Evolutionary conservation across 2,797 vertebrate genomes (phyloP).

Genomic region (Falco novaeseelandiae): DNA sequence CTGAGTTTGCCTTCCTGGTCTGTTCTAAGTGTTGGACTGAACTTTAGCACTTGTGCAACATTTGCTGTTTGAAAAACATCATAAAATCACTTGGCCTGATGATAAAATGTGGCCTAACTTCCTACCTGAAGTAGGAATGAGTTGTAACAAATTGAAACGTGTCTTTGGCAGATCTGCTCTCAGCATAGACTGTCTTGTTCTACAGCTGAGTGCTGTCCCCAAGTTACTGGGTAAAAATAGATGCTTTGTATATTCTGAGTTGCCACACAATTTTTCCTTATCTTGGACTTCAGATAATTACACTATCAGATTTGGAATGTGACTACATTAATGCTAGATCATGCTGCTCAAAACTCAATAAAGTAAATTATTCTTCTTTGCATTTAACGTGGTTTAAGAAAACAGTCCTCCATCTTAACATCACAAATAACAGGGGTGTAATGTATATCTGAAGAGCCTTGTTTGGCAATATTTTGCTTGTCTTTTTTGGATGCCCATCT

Average conservation of each 20-base stretch:
- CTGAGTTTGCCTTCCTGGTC: background rate
- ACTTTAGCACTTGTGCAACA: conserved; percentile 38
- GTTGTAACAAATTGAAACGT: background rate
- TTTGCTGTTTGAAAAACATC: background rate
- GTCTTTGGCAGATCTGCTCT: background rate
- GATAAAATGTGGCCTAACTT: background rate
- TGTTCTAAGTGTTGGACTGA: background rate
- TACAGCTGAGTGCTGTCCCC: background rate
- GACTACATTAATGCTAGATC: conserved; percentile 97
- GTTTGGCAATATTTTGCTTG: background rate
- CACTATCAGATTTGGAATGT: conserved; percentile 96
- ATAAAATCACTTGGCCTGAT: background rate
- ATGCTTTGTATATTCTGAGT: background rate
- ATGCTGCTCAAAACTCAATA: conserved; percentile 98
- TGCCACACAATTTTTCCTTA: conserved; percentile 74
- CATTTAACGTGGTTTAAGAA: background rate
- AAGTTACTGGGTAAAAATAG: background rate
- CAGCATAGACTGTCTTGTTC: no score
- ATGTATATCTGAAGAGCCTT: background rate
- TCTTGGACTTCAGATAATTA: conserved; percentile 89
- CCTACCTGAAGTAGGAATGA: background rate
- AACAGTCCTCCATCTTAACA: background rate
- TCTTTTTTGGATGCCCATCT: background rate
- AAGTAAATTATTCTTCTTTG: conserved; percentile 80
- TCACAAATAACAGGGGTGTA: background rate